Conservation (phyloP, 2,888 invertebrate genomes). For the Diaphora mendica region DNA sequence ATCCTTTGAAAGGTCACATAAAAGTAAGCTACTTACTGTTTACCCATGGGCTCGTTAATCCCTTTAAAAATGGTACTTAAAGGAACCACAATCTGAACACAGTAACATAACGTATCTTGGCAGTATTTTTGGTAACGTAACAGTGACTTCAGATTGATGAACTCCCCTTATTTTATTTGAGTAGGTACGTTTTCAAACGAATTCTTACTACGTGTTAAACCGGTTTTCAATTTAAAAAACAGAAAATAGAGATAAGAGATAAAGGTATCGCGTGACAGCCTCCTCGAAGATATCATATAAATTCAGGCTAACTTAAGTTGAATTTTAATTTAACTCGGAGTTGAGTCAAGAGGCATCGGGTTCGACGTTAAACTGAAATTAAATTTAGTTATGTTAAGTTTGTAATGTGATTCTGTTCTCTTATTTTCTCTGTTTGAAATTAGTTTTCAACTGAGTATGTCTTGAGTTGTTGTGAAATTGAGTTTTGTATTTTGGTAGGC, state of each 20-base stretch:
- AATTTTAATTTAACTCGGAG: conserved; percentile 58
- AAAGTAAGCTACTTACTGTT: no score
- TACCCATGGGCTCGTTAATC: no score
- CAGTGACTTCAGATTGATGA: no score
- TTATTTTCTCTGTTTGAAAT: conserved; percentile 35
- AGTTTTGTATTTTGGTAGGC: conserved; percentile 19
- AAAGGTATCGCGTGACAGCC: conserved; percentile 35
- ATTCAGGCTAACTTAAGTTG: conserved; percentile 45
- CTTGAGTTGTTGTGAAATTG: conserved; percentile 17
- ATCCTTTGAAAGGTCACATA: no score
- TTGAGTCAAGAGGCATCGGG: conserved; percentile 54
- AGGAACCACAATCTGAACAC: no score
- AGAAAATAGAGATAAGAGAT: conserved; percentile 22
- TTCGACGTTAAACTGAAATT: conserved; percentile 54
- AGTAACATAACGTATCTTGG: no score
- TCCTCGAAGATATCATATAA: conserved; percentile 50
- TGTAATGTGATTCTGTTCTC: conserved; percentile 52
- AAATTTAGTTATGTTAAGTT: conserved; percentile 54
- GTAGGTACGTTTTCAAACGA: not conserved
- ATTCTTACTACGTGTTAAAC: not conserved
- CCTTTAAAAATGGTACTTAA: no score
- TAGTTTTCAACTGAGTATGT: conserved; percentile 35
- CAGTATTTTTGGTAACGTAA: no score
- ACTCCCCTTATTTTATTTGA: not conserved
- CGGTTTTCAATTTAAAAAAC: conserved; percentile 1